A percentile compares a stretch with the other conserved stretches of the same genome.
Conservation (phyloP, 2,797 vertebrate genomes). For the Acanthurus leucopareius region DNA sequence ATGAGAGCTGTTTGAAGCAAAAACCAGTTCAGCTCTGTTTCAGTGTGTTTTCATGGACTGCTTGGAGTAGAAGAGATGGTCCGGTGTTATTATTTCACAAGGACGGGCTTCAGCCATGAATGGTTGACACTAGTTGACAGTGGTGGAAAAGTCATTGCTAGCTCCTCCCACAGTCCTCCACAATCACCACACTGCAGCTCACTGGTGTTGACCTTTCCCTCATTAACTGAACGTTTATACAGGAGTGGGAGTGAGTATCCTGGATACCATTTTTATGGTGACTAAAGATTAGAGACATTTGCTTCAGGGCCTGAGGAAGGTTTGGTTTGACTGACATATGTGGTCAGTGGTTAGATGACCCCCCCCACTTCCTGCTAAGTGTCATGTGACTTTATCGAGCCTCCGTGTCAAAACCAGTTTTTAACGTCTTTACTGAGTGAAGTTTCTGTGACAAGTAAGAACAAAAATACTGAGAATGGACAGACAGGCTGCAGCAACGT, state of each 20-base stretch:
- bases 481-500: not conserved
- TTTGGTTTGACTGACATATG: not conserved
- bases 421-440: not conserved
- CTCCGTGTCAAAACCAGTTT: not conserved
- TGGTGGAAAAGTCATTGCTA: conserved; percentile 43
- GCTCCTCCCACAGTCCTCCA: conserved; percentile 48
- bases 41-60: not conserved
- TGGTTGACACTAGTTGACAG: conserved; percentile 16
- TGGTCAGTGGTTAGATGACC: not conserved
- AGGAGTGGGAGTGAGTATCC: conserved; percentile 27
- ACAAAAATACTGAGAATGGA: not conserved
- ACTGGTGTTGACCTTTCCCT: conserved; percentile 36
- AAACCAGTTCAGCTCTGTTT: not conserved
- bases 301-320: not conserved
- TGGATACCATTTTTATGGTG: conserved; percentile 46
- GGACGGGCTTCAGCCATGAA: conserved; percentile 4
- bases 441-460: not conserved
- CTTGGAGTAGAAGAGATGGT: not conserved
- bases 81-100: not conserved
- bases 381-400: conserved; percentile 8
- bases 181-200: conserved; percentile 52
- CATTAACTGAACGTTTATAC: conserved; percentile 38
- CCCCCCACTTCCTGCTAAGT: not conserved
- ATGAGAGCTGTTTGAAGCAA: not conserved
- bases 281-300: no score